Percentiles rank a stretch among this genome's conserved stretches.
Conservation (phyloP, 2,888 invertebrate species). For the Heliconius hortense region DNA sequence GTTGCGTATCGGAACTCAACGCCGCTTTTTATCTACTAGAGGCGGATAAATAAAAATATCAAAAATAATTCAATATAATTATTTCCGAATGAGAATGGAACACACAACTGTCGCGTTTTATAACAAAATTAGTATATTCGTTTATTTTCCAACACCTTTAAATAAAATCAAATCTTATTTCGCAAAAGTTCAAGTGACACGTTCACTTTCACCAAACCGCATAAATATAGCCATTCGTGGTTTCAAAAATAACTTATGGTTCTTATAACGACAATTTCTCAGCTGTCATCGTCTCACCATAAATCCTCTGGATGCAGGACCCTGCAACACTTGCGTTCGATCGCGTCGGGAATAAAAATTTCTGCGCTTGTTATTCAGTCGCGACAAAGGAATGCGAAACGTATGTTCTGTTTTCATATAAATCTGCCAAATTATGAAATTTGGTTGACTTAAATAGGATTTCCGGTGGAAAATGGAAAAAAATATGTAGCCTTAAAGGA, state of each 20-base stretch:
- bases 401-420: slow-evolving; percentile 9
- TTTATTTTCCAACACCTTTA: not conserved
- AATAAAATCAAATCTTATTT: not conserved
- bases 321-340: slow-evolving; percentile 58
- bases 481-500: not conserved
- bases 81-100: not conserved
- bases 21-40: not conserved
- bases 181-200: slow-evolving; percentile 17
- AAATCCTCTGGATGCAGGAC: slow-evolving; percentile 57
- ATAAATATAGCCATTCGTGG: slow-evolving; percentile 29
- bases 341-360: slow-evolving; percentile 71
- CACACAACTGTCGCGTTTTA: not conserved
- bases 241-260: slow-evolving; percentile 36
- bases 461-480: not conserved
- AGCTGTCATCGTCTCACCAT: slow-evolving; percentile 44
- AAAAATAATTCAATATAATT: too few species aligned
- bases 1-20: not conserved
- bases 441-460: not conserved
- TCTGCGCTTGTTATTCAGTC: slow-evolving; percentile 35
- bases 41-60: too few species aligned
- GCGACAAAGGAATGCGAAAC: slow-evolving; percentile 5
- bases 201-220: slow-evolving; percentile 3
- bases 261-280: slow-evolving; percentile 45
- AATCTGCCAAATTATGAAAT: slow-evolving; percentile 6
- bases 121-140: not conserved